These are phyloP conservation scores for Hippocampus comes DNA, from an alignment of 2,113 vertebrate species.

Conservation along the genomic window DNA sequence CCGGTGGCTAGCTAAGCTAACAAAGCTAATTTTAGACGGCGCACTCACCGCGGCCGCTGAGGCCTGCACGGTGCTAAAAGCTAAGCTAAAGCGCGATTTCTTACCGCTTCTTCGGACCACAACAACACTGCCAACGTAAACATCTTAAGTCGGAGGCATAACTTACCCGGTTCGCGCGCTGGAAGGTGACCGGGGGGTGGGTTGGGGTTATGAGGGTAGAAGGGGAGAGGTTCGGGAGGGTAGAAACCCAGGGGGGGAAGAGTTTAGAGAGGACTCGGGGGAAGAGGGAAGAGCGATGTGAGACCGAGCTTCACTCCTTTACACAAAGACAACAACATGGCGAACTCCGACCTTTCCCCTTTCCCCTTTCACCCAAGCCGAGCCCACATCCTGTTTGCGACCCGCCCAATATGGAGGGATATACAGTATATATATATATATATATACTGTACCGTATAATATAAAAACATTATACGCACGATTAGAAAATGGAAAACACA, in stretches of 20 bases:
- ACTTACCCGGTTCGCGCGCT: constrained; percentile 63
- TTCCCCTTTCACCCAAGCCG: constrained; percentile 56
- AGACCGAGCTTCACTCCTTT: constrained; percentile 76
- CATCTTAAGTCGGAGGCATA: neutral
- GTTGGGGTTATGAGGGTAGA: constrained; percentile 78
- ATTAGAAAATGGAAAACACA: neutral
- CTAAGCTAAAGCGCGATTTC: constrained; percentile 61
- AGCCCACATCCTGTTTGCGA: constrained; percentile 1
- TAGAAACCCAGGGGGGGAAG: constrained; percentile 72
- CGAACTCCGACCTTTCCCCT: constrained; percentile 72
- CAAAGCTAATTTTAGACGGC: constrained; percentile 6
- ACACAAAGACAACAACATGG: constrained; percentile 75
- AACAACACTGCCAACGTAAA: constrained; percentile 27
- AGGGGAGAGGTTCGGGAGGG: constrained; percentile 81
- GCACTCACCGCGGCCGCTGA: neutral
- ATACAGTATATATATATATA: neutral
- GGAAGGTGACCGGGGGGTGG: constrained; percentile 66
- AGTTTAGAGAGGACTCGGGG: constrained; percentile 79
- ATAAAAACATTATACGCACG: neutral
- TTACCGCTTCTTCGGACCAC: constrained; percentile 44
- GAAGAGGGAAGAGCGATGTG: constrained; percentile 79
- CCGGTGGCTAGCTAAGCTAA: constrained; percentile 2
- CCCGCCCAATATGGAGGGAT: neutral
- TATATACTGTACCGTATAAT: neutral
- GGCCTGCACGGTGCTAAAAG: constrained; percentile 10